Conservation (phyloP, 2,888 invertebrate genomes). For the Drosophila meridionalis region DNA sequence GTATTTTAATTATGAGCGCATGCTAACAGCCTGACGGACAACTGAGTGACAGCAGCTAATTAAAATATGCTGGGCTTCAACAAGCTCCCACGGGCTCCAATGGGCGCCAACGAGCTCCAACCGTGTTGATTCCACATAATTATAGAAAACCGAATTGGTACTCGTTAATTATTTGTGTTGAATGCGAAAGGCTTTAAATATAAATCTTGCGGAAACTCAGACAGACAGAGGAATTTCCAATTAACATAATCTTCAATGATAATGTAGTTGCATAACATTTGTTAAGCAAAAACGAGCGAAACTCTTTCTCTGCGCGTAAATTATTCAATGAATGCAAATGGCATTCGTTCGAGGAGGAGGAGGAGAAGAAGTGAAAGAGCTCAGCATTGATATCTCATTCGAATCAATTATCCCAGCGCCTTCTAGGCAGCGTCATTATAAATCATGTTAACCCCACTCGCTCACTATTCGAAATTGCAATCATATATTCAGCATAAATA, state of each 20-base stretch:
- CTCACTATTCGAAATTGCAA: slow-evolving; percentile 26
- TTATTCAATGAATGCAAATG: slow-evolving; percentile 6
- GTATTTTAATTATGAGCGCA: slow-evolving; percentile 13
- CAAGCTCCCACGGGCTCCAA: neutral
- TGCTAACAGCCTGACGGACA: slow-evolving; percentile 10
- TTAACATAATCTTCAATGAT: slow-evolving; percentile 6
- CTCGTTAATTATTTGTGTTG: slow-evolving; percentile 1
- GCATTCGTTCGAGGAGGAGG: slow-evolving; percentile 8
- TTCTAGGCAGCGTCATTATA: slow-evolving; percentile 32
- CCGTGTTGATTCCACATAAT: neutral
- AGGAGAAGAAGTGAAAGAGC: neutral
- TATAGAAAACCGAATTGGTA: neutral
- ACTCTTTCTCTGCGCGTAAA: neutral
- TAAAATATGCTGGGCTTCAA: neutral
- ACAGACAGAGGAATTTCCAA: neutral
- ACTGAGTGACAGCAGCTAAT: slow-evolving; percentile 16
- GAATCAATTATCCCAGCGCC: slow-evolving; percentile 41
- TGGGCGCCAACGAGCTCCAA: neutral
- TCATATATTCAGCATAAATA: slow-evolving; percentile 56
- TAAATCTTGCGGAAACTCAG: neutral
- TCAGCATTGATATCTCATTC: slow-evolving; percentile 18
- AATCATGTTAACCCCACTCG: slow-evolving; percentile 33
- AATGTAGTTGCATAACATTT: neutral
- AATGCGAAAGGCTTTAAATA: neutral
- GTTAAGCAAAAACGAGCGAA: neutral